Conservation (phyloP, 1,140 invertebrate species). For the Drosophila nigrodunni region DNA sequence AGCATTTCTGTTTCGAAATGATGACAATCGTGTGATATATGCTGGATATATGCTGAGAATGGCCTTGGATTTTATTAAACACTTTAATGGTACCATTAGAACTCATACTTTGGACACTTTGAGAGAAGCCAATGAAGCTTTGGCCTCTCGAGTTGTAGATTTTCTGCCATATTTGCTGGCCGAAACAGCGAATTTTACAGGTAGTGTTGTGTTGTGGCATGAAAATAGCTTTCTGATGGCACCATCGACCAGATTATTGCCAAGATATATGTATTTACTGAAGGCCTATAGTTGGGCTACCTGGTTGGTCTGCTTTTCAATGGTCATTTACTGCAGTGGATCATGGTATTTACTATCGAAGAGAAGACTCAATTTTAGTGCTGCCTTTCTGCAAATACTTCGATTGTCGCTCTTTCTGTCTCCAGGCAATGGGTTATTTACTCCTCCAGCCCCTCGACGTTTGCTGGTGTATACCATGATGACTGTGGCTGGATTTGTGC, state of each 20-base stretch:
- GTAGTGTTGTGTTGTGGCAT: conserved; percentile 54
- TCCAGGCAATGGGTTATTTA: conserved; percentile 12
- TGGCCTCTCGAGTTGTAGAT: conserved; percentile 46
- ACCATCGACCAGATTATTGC: conserved; percentile 42
- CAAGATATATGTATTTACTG: conserved; percentile 49
- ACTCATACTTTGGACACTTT: conserved; percentile 8
- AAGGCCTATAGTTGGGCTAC: conserved; percentile 37
- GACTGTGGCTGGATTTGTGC: conserved; percentile 47
- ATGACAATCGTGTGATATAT: conserved; percentile 27
- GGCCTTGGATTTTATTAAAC: conserved; percentile 51
- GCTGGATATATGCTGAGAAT: conserved; percentile 66
- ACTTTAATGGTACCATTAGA: conserved; percentile 51
- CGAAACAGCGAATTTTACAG: conserved; percentile 34
- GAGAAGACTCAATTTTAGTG: conserved; percentile 14
- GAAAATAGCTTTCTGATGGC: conserved; percentile 59
- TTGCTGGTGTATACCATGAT: conserved; percentile 45
- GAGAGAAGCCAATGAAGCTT: conserved; percentile 24
- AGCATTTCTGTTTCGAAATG: conserved; percentile 56
- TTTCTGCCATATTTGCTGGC: conserved; percentile 59
- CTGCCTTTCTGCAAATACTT: conserved; percentile 47
- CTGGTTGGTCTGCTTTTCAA: conserved; percentile 46
- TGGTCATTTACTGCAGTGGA: conserved; percentile 53
- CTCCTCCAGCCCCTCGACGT: conserved; percentile 16
- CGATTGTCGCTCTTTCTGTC: conserved; percentile 44
- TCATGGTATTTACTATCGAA: conserved; percentile 31